Conservation (phyloP, 1,140 invertebrate genomes). For the Lysiphlebus fabarum region DNA sequence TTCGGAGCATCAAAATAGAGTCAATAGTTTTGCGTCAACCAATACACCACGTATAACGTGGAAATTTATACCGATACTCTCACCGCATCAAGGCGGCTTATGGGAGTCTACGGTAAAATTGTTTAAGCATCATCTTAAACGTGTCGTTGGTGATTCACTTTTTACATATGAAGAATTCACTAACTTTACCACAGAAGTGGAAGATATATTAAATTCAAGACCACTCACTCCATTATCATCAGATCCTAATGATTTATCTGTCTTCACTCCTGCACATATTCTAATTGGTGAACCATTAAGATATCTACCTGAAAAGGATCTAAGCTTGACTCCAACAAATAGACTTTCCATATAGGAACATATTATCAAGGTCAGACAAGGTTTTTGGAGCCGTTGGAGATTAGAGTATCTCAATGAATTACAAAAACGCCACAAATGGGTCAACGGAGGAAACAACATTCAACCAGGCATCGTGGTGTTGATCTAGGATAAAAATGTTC, state of each 20-base stretch:
- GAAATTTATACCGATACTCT: conserved; percentile 37
- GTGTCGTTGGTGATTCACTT: neutral
- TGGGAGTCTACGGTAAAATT: conserved; percentile 33
- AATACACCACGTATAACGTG: conserved; percentile 19
- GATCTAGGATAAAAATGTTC: no score
- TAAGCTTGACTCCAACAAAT: neutral
- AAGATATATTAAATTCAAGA: neutral
- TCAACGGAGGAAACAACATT: no score
- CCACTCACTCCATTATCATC: neutral
- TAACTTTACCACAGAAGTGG: neutral
- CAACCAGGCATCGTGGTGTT: no score
- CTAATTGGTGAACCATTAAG: conserved; percentile 9
- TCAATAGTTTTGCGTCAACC: neutral
- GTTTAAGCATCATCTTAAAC: neutral
- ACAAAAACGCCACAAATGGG: neutral
- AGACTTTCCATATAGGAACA: conserved; percentile 12
- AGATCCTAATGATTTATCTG: neutral
- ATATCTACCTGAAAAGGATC: neutral
- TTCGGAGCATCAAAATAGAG: neutral
- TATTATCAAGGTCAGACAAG: conserved; percentile 8
- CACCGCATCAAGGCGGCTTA: conserved; percentile 38
- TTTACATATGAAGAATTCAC: conserved; percentile 12
- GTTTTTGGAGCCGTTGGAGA: conserved; percentile 16
- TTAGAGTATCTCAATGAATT: neutral
- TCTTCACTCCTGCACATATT: conserved; percentile 6